Conservation (phyloP, 2,797 vertebrate species). For the Schizopygopsis pylzovi region DNA sequence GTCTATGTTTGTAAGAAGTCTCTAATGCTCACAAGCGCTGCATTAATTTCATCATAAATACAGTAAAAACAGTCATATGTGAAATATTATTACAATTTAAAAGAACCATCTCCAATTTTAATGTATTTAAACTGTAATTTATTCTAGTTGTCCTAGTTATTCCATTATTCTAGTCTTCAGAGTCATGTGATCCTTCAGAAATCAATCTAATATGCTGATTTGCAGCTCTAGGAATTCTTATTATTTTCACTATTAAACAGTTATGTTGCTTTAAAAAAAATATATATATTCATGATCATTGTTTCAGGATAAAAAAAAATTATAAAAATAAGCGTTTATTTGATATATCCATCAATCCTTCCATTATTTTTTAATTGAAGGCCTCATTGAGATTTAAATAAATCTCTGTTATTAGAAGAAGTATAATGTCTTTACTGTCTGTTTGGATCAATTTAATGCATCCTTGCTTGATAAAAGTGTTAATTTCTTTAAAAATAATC, state of each 20-base stretch:
- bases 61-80: background rate
- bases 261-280: background rate
- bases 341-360: background rate
- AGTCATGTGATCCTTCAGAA: background rate
- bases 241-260: background rate
- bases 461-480: background rate
- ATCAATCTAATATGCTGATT: background rate
- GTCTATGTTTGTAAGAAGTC: background rate
- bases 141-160: no score
- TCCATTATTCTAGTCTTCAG: background rate
- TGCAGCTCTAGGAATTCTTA: background rate
- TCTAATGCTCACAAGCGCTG: background rate
- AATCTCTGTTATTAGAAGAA: background rate
- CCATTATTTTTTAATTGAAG: no score
- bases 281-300: no score
- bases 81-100: background rate
- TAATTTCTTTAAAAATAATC: background rate
- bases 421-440: background rate
- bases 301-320: no score
- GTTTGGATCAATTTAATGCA: background rate
- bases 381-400: no score
- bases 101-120: background rate
- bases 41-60: background rate
- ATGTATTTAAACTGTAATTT: background rate
- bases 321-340: no score